These are phyloP conservation scores for Dicranocentrus wangi DNA, from an alignment of 2,888 invertebrate species.

Conservation along the genomic window DNA sequence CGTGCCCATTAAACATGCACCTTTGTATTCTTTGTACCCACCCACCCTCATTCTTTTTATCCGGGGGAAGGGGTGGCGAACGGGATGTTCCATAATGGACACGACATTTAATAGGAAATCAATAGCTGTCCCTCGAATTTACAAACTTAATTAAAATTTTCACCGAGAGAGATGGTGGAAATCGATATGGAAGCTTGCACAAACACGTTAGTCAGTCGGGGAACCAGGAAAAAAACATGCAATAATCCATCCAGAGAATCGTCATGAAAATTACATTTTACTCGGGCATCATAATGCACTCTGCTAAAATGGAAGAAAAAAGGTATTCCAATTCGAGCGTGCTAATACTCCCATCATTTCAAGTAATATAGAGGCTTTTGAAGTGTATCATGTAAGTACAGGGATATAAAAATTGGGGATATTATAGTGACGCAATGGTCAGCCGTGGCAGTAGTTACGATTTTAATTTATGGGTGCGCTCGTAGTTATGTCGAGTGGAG, in stretches of 20 bases:
- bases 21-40: too few relatives aligned
- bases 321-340: not conserved
- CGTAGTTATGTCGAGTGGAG: conserved; percentile 36
- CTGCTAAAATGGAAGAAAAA: not conserved
- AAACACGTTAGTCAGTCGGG: not conserved
- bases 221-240: conserved; percentile 17
- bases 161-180: conserved; percentile 36
- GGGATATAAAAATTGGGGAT: not conserved
- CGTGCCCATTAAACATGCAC: not conserved
- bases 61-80: not conserved
- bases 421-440: conserved; percentile 19
- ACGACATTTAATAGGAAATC: conserved; percentile 35
- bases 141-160: conserved; percentile 48
- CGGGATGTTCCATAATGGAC: conserved; percentile 1
- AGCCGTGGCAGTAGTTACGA: conserved; percentile 44
- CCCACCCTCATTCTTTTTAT: not conserved
- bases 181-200: conserved; percentile 33
- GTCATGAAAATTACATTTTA: not conserved
- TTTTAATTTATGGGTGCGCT: conserved; percentile 55
- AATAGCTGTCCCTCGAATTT: conserved; percentile 23
- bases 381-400: not conserved
- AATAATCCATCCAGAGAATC: not conserved
- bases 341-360: not conserved
- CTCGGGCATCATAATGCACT: not conserved
- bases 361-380: not conserved